A percentile compares a stretch with the other conserved stretches of the same genome.
Conservation (phyloP, 2,113 vertebrate species). For the Cyanistes caeruleus region DNA sequence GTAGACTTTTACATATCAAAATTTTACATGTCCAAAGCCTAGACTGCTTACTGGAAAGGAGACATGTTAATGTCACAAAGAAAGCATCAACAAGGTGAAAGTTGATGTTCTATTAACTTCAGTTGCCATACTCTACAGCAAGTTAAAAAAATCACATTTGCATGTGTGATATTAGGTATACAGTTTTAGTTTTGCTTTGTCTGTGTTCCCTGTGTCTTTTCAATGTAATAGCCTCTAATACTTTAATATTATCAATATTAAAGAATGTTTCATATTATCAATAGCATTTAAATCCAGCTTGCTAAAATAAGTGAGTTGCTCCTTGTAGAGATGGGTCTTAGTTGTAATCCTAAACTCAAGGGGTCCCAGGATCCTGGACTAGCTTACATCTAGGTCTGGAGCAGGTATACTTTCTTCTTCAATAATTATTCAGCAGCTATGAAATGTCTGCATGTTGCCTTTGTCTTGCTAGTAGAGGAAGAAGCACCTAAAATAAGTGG, state of each 20-base stretch:
- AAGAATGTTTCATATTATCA: background rate
- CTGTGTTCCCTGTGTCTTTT: background rate
- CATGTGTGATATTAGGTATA: background rate
- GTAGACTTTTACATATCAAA: background rate
- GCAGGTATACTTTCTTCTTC: background rate
- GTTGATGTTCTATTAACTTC: background rate
- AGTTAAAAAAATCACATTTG: background rate
- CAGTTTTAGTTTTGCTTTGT: background rate
- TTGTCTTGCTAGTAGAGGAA: background rate
- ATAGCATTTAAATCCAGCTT: background rate
- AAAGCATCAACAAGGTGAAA: background rate
- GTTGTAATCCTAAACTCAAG: background rate
- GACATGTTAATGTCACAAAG: background rate
- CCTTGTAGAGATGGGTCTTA: background rate
- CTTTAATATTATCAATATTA: background rate
- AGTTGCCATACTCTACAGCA: background rate
- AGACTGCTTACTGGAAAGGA: background rate
- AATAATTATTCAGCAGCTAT: background rate
- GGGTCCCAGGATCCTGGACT: background rate
- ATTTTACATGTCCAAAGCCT: background rate
- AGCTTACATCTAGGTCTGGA: background rate
- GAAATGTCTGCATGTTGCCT: background rate
- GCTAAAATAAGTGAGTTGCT: background rate
- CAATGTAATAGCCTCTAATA: background rate
- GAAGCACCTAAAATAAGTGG: background rate